Evolutionary conservation across 2,113 vertebrate species (phyloP), one percentile per base, ranked within the genome.

Genomic region (Urocolius indicus): DNA sequence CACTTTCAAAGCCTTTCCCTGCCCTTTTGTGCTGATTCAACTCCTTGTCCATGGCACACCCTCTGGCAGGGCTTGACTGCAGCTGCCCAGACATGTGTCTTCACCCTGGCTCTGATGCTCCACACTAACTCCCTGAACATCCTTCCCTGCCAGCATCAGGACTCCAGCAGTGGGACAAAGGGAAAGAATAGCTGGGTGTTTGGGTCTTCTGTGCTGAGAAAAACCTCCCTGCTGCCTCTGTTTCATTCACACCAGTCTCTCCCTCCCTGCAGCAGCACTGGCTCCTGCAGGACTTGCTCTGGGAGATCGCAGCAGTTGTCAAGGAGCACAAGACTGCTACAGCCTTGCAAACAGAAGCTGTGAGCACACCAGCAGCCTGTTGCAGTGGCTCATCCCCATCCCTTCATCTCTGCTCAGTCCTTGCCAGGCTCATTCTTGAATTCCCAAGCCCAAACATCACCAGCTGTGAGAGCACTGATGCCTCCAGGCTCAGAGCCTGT

Each of bases 41-140:
- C 23, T 4, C 54, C 67, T 19, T 16, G 11, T 4, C 57, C 0
- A 0, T 1, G 63, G 23, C 63, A 26, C n/a, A 11, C 20, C 46
- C 78, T 89, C 43, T 1, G 1, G 16, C 17, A 57, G 30, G 46
- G 48, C 49, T 26, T 11, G 32, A 6, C 52, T 48, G 46, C n/a
- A 34, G 80, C 75, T 67, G 72, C 78, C 66, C 5, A 1, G 41
- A 54, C 24, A 16, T 1, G 51, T 1, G 45, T 29, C 51, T 23
- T 10, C 38, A 2, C 45, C 15, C 21, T 3, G 26, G 34, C 14
- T 16, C 23, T 5, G 57, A 30, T 0, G 16, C 22, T 6, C 14
- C 45, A 43, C 41, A 9, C 57, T 18, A 5, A 26, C 54, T 30
- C 26, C 36, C 43, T 8, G 9, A 3, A n/a, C n/a, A 41, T 22